Conservation (phyloP, 2,113 vertebrate genomes). For the Urocitellus parryii region DNA sequence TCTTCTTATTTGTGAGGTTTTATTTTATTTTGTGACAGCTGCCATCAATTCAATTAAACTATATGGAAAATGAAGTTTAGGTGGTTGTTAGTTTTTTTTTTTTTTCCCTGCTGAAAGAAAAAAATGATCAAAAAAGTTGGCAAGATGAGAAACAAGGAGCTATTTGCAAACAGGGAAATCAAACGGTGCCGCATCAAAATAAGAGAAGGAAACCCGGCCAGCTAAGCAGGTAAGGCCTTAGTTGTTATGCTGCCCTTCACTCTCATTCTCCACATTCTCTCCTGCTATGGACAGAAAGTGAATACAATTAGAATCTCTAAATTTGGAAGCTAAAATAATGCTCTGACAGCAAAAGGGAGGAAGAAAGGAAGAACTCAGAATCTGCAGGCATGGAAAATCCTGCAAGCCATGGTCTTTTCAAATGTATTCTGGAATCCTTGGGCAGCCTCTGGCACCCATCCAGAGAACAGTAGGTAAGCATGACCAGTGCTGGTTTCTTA, state of each 20-base stretch:
- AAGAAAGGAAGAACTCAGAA: neutral
- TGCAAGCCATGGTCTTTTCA: neutral
- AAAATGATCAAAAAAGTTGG: constrained; percentile 61
- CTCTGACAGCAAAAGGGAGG: constrained; percentile 12
- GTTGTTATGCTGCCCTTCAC: neutral
- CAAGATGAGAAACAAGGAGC: constrained; percentile 22
- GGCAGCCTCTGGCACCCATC: neutral
- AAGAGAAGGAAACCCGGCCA: neutral
- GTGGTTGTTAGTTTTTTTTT: neutral
- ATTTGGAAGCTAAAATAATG: constrained; percentile 39
- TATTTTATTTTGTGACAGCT: constrained; percentile 68
- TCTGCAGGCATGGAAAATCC: neutral
- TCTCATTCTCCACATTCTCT: neutral
- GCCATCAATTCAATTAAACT: constrained; percentile 71
- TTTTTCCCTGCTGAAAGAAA: constrained; percentile 33
- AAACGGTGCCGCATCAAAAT: neutral
- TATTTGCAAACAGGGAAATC: constrained; percentile 54
- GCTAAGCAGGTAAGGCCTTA: neutral
- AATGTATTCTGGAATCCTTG: neutral
- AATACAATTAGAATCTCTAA: constrained; percentile 44
- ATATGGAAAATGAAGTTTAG: constrained; percentile 45
- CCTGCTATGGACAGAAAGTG: neutral
- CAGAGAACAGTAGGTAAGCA: neutral
- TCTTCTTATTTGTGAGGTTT: constrained; percentile 42
- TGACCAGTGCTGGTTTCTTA: neutral